These are phyloP conservation scores for Zosterops pallidus DNA, from an alignment of 2,113 vertebrate genomes.

Conservation along the genomic window DNA sequence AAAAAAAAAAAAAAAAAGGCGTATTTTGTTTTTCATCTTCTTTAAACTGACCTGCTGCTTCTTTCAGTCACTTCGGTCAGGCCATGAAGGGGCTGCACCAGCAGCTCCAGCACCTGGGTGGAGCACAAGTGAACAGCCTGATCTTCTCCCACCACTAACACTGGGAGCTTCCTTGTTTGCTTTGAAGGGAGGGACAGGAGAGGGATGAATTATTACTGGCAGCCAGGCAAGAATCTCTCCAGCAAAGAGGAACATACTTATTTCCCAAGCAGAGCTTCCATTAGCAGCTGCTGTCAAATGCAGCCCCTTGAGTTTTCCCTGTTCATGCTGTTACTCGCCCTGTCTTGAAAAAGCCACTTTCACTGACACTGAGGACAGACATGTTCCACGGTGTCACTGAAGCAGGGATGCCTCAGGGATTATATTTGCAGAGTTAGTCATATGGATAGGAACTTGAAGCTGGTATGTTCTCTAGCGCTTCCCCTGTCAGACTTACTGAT, in stretches of 20 bases:
- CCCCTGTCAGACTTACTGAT: background rate
- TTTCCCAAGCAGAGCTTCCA: background rate
- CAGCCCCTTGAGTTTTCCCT: background rate
- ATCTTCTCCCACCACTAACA: background rate
- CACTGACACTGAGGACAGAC: background rate
- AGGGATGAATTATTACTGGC: background rate
- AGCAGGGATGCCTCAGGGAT: background rate
- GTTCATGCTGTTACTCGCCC: background rate
- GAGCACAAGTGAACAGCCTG: background rate
- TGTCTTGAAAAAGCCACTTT: background rate
- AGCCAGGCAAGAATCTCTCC: background rate
- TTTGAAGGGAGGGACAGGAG: background rate
- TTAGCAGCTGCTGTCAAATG: background rate
- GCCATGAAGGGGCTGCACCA: accelerated
- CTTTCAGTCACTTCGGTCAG: background rate
- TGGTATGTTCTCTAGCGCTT: background rate
- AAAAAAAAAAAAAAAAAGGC: background rate
- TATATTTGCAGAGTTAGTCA: background rate
- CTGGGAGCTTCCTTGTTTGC: background rate
- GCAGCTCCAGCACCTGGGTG: background rate
- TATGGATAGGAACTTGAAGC: background rate
- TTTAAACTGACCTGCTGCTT: background rate
- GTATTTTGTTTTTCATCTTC: background rate
- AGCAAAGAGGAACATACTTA: background rate
- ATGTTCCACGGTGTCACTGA: accelerated